Evolutionary conservation across 2,888 invertebrate species (phyloP).

Genomic region (Dolomedes plantarius): DNA sequence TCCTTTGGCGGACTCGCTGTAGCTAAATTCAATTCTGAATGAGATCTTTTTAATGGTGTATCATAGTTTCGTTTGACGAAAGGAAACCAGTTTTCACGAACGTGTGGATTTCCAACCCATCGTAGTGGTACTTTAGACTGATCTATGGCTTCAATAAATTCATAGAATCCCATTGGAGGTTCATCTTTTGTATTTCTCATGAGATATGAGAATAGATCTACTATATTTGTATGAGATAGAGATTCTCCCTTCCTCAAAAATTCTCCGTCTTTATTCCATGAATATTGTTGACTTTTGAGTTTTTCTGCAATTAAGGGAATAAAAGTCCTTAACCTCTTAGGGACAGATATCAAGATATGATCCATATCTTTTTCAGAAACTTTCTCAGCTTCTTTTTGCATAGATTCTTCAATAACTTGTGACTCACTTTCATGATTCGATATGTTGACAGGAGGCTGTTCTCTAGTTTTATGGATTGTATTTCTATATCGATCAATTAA

Average conservation of each 20-base stretch:
- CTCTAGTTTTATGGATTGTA: neutral
- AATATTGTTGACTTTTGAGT: neutral
- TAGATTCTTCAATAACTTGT: neutral
- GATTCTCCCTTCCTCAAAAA: neutral
- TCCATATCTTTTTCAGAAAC: neutral
- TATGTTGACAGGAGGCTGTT: neutral
- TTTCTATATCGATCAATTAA: neutral
- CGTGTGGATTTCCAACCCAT: neutral
- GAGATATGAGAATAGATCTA: neutral
- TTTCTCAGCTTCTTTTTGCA: neutral
- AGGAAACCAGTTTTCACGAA: neutral
- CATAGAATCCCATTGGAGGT: neutral
- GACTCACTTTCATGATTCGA: neutral
- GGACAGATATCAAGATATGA: neutral
- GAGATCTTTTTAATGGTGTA: too few species aligned
- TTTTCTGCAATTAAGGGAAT: neutral
- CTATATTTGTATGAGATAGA: neutral
- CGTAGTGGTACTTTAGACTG: neutral
- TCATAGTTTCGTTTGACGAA: neutral
- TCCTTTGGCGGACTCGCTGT: neutral
- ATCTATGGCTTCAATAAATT: neutral
- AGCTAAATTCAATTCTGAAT: neutral
- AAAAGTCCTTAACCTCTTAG: neutral
- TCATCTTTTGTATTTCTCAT: neutral
- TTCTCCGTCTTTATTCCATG: neutral